These are phyloP conservation scores for Halisarca cf. caerulea DNA, from an alignment of 37 sponge, comb jelly and placozoan genomes.

Conservation along the genomic window DNA sequence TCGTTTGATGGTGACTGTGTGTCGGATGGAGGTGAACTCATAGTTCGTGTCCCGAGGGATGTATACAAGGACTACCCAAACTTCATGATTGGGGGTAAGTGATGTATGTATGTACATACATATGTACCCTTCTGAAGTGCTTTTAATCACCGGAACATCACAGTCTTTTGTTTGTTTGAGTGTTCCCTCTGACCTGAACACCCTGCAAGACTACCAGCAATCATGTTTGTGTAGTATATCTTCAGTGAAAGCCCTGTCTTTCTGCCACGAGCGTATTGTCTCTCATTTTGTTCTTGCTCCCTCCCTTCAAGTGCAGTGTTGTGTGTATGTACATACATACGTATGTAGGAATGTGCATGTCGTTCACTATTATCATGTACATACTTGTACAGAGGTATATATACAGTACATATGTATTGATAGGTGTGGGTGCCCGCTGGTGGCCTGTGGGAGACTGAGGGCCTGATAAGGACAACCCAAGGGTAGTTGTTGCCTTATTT, in stretches of 20 bases:
- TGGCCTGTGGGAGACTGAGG: too few species aligned
- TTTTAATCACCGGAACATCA: background rate
- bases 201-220: constrained; percentile 50
- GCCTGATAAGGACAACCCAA: too few species aligned
- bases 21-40: constrained; percentile 60
- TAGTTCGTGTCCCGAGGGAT: constrained; percentile 69
- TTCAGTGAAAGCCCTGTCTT: constrained; percentile 82
- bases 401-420: too few species aligned
- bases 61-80: background rate
- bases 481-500: too few species aligned
- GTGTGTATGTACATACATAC: background rate
- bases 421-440: too few species aligned
- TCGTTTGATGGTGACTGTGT: constrained; percentile 77
- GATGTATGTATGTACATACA: background rate
- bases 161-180: background rate
- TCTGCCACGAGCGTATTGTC: background rate
- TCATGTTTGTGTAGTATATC: constrained; percentile 33
- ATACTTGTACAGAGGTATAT: background rate
- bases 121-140: background rate
- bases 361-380: background rate
- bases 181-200: background rate
- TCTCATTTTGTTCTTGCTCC: too few species aligned
- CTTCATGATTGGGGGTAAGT: too few species aligned
- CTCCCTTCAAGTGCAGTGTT: too few species aligned
- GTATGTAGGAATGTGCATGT: background rate